Base-by-base conservation (phyloP, 2,797 vertebrate species). In the Poliocrania exsul region DNA sequence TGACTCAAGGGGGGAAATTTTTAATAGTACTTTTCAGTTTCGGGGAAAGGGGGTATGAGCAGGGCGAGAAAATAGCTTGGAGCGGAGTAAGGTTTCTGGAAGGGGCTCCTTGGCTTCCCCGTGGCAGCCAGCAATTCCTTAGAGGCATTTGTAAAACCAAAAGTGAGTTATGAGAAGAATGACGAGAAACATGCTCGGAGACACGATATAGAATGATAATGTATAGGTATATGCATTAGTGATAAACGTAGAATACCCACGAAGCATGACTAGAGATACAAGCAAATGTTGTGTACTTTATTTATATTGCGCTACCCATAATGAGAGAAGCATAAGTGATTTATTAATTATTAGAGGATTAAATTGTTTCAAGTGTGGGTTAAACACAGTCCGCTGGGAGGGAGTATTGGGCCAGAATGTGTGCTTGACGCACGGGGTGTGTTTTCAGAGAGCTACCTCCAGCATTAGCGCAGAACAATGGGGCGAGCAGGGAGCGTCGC, bases 1-100 rank as follows among this genome's bases (percentile, higher is more conserved):
- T 90, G 94, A 94, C 70, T 94, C 92, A 93, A 25, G 33, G 44
- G 21, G 33, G 94, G 93, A 2, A 90, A 66, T 87, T 40, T 35
- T 9, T 16, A 13, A 5, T 5, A 26, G 13, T 10, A 42, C 10
- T 37, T 7, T n/a, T 46, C 3, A 16, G 90, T 94, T 94, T 95
- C 91, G 81, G n/a, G 54, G 17, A 9, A 9, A 0, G 40, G 33
- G 20, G 54, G 16, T 58, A 10, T 1, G 24, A 16, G 21, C 17
- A 5, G 29, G 49, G 11, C 3, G 26, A 24, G 1, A 31, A 5
- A 57, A 21, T 15, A 10, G 2, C 28, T 35, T 21, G 4, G 13
- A 10, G 29, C 1, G 7, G 62, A 9, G 5, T 6, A 16, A 5
- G 6, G 2, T 16, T 42, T 19, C 20, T 42, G 44, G 6, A 9